Evolutionary conservation across 2,113 vertebrate species (phyloP).

Genomic region (Mixornis gularis): DNA sequence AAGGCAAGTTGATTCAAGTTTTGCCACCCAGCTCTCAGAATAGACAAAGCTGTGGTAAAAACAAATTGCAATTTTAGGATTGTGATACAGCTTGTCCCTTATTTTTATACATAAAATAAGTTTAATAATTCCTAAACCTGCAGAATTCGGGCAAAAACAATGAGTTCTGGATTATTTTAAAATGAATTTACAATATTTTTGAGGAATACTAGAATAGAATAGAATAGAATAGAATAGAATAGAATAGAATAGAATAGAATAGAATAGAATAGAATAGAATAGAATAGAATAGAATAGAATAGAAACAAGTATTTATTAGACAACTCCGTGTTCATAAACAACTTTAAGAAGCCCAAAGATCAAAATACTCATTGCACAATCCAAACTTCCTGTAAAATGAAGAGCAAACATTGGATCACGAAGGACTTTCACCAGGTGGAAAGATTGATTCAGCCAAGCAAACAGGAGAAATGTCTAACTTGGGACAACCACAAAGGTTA

Average conservation of each 20-base stretch:
- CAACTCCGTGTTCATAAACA: accelerated
- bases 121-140: neutral
- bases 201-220: neutral
- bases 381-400: neutral
- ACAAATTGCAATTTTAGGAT: accelerated
- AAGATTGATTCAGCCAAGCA: neutral
- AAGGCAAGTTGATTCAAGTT: neutral
- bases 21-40: neutral
- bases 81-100: neutral
- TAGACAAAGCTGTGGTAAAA: neutral
- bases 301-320: neutral
- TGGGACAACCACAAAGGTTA: neutral
- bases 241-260: too few relatives aligned
- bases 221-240: too few relatives aligned
- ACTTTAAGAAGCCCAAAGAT: neutral
- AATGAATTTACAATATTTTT: neutral
- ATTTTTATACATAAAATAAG: neutral
- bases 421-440: neutral
- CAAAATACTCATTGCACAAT: conserved; percentile 3
- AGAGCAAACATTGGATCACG: neutral
- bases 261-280: too few relatives aligned
- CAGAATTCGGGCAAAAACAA: neutral
- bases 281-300: neutral
- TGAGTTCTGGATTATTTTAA: accelerated
- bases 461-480: neutral